phyloP scores from a whole-genome alignment of 2,888 invertebrate species.

The Dusona sp. region DNA sequence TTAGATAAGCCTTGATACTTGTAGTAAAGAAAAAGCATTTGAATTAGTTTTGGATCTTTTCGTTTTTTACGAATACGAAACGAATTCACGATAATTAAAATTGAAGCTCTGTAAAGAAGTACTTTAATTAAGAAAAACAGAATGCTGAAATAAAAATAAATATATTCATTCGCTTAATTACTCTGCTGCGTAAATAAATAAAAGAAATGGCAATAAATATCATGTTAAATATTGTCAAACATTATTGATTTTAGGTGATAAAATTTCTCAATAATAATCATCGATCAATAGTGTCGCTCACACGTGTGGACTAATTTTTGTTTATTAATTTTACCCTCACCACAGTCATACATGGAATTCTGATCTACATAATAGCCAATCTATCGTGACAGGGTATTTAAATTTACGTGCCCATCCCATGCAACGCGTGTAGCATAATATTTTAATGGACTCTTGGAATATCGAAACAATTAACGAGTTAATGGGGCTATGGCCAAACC shows the following conservation, averaged over 20 bases:
- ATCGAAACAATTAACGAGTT: slow-evolving; percentile 64
- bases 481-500: slow-evolving; percentile 43
- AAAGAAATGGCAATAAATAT: background rate
- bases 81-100: background rate
- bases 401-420: background rate
- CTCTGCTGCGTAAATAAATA: background rate
- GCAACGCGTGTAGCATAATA: slow-evolving; percentile 29
- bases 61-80: background rate
- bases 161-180: background rate
- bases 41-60: background rate
- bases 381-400: slow-evolving; percentile 1
- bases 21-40: background rate
- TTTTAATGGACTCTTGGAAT: slow-evolving; percentile 43
- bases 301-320: background rate
- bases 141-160: background rate
- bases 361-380: slow-evolving; percentile 11
- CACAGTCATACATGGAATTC: background rate
- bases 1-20: slow-evolving; percentile 27
- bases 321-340: background rate
- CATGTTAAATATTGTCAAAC: background rate
- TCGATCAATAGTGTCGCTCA: background rate
- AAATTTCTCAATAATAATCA: background rate
- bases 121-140: background rate
- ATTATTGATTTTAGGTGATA: background rate
- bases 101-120: background rate